phyloP scores from a whole-genome alignment of 2,888 invertebrate species.

The Dynastes hyllus region DNA sequence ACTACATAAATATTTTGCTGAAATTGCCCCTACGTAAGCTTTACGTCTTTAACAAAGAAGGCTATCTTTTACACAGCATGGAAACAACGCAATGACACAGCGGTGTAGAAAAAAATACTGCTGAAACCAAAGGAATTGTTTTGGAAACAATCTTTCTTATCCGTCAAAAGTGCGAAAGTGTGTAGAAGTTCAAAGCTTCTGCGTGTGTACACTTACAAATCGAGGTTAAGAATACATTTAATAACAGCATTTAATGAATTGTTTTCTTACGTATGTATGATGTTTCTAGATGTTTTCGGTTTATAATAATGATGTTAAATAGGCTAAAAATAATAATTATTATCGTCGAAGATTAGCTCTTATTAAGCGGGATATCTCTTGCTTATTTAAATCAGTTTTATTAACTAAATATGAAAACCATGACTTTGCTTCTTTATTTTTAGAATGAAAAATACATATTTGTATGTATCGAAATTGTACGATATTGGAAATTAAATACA shows the following conservation, averaged over 20 bases:
- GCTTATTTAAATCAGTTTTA: too few species aligned
- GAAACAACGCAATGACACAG: neutral
- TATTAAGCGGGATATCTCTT: too few species aligned
- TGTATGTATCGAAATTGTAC: too few species aligned
- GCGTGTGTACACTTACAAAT: neutral
- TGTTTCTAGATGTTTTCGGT: neutral
- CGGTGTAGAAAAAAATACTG: neutral
- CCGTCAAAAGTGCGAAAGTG: neutral
- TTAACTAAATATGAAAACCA: too few species aligned
- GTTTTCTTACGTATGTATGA: conserved; percentile 2
- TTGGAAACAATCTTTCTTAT: neutral
- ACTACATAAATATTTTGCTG: neutral
- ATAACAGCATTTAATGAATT: neutral
- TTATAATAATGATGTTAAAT: neutral
- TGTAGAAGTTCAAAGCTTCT: neutral
- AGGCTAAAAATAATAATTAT: too few species aligned
- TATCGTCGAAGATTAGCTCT: too few species aligned
- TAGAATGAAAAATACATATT: too few species aligned
- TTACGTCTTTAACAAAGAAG: neutral
- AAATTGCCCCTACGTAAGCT: conserved; percentile 1
- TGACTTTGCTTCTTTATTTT: too few species aligned
- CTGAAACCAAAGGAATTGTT: neutral
- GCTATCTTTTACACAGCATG: neutral
- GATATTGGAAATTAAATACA: too few species aligned
- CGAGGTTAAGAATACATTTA: neutral